Conservation (phyloP, 2,797 vertebrate genomes). For the Euphonia xanthogaster region DNA sequence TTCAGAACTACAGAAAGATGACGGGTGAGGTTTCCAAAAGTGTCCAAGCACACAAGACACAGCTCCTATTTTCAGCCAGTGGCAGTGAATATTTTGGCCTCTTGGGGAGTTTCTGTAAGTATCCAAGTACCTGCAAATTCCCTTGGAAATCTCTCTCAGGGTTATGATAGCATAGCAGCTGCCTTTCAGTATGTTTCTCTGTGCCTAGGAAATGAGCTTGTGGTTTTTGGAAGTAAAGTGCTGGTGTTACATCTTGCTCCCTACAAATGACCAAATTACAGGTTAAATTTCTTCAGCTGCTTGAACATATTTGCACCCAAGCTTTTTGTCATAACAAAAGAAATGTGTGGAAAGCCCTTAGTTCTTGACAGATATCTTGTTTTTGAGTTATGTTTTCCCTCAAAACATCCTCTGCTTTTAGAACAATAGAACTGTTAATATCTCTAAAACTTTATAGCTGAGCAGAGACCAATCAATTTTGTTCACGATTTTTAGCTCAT, state of each 20-base stretch:
- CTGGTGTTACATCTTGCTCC: neutral
- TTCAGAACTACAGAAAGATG: neutral
- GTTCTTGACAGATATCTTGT: neutral
- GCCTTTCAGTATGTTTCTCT: neutral
- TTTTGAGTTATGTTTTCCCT: neutral
- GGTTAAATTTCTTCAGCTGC: neutral
- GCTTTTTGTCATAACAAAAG: neutral
- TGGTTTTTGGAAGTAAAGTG: neutral
- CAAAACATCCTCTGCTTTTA: neutral
- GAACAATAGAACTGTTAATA: neutral
- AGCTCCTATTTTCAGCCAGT: neutral
- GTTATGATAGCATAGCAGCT: neutral
- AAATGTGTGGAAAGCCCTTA: neutral
- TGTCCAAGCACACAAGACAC: neutral
- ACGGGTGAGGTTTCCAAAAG: neutral
- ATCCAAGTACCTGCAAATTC: neutral
- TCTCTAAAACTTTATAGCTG: conserved; percentile 15
- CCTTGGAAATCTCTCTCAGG: neutral
- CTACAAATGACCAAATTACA: neutral
- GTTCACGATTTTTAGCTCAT: neutral
- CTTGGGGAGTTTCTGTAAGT: neutral
- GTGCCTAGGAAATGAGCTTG: neutral
- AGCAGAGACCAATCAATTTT: neutral
- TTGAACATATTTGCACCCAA: neutral
- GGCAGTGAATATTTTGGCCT: neutral